Evolutionary conservation across 2,888 invertebrate genomes (phyloP), one percentile per base, ranked within the genome.

Genomic region (Coenonympha glycerion): DNA sequence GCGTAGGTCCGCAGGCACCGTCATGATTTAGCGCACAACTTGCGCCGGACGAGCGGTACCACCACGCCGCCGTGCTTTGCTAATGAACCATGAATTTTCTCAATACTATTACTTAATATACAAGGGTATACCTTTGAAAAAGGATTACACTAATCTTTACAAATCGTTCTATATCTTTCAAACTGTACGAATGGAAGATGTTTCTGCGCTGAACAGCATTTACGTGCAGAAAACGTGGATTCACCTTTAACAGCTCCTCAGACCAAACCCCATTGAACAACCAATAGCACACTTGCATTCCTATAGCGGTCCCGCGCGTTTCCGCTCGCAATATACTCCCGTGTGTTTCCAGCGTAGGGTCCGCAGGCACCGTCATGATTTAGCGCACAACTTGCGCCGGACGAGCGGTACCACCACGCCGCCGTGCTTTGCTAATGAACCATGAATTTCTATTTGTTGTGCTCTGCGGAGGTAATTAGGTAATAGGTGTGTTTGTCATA

Each of bases 81-180:
- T 84, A 84, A 85, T 85, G 85, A 83, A 84, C 83, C 79, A 79
- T 83, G 81, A 73, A 83, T 83, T 83, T 78, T n/a, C n/a, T n/a
- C n/a, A n/a, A n/a, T n/a, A n/a, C n/a, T 6, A 4, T 4, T 21
- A 21, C 4, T 21, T 21, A 21, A 21, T 21, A 21, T 21, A 21
- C 6, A 21, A 24, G 9, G n/a, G 24, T 26, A 2, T n/a, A n/a
- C n/a, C n/a, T n/a, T n/a, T n/a, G n/a, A n/a, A n/a, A n/a, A n/a
- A 8, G 26, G n/a, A n/a, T n/a, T n/a, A n/a, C n/a, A 9, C 24
- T 26, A 2, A 2, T 26, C 9, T 3, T 26, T 26, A 1, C 2
- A 26, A 3, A 2, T 9, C 9, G 9, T 16, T 9, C 3, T 33
- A 2, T 19, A 11, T 30, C 2, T n/a, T 26, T 26, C 18, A 1